These are phyloP conservation scores for Ariolimax columbianus DNA, from an alignment of 2,888 invertebrate genomes.

Conservation along the genomic window DNA sequence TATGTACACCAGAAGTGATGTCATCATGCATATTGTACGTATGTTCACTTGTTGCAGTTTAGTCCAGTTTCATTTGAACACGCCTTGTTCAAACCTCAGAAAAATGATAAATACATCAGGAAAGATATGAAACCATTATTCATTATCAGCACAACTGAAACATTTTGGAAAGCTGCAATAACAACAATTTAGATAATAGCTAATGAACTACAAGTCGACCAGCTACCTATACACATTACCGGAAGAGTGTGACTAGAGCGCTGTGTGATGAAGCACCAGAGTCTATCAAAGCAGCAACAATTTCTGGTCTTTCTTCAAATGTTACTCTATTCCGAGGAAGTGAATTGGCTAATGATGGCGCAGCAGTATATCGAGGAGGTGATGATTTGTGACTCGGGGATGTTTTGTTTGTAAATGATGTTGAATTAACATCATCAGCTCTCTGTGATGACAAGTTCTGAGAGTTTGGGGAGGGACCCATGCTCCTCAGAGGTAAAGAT, in stretches of 20 bases:
- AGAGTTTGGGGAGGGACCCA: conserved; percentile 15
- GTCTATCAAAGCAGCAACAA: neutral
- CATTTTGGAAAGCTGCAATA: too few relatives aligned
- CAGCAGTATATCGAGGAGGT: neutral
- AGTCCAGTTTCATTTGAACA: too few relatives aligned
- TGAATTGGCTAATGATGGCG: neutral
- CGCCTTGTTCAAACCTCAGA: too few relatives aligned
- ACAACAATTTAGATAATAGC: too few relatives aligned
- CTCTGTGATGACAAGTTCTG: conserved; percentile 24
- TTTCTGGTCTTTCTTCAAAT: conserved; percentile 17
- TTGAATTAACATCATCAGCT: neutral
- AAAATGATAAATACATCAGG: too few relatives aligned
- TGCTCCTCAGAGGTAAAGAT: neutral
- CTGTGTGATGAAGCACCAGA: neutral
- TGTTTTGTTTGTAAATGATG: neutral
- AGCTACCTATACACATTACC: neutral
- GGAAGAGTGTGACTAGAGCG: neutral
- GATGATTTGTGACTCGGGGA: conserved; percentile 16
- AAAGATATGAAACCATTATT: too few relatives aligned
- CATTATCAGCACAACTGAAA: too few relatives aligned
- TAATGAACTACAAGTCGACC: neutral
- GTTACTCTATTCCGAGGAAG: conserved; percentile 1
- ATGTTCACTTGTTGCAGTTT: too few relatives aligned
- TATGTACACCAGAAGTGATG: too few relatives aligned
- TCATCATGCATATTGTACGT: too few relatives aligned